Evolutionary conservation across 2,113 vertebrate genomes (phyloP).

Genomic region (Struthidea cinerea): DNA sequence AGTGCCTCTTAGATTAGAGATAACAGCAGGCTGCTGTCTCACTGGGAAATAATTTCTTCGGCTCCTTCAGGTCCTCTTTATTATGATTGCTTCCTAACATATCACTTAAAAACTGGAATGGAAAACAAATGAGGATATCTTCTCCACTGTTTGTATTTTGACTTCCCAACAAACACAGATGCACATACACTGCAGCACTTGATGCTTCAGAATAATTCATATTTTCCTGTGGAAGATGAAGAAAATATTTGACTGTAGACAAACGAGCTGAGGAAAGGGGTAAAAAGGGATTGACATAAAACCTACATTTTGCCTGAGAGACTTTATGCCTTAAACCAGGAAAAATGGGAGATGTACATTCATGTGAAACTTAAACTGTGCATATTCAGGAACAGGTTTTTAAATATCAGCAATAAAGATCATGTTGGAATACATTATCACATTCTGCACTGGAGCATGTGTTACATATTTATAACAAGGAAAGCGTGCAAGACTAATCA

Average conservation of each 20-base stretch:
- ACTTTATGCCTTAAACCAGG: background rate
- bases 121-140: constrained; percentile 48
- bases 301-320: background rate
- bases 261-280: background rate
- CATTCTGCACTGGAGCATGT: constrained; percentile 57
- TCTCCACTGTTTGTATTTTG: constrained; percentile 35
- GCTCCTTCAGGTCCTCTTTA: constrained; percentile 23
- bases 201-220: background rate
- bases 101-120: constrained; percentile 25
- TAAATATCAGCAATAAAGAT: constrained; percentile 73
- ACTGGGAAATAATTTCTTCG: constrained; percentile 53
- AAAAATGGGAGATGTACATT: background rate
- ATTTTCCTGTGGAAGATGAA: background rate
- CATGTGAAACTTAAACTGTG: constrained; percentile 15
- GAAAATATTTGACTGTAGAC: constrained; percentile 27
- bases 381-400: constrained; percentile 66
- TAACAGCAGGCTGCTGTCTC: constrained; percentile 36
- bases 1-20: constrained; percentile 7
- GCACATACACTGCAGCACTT: background rate
- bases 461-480: constrained; percentile 60
- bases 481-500: constrained; percentile 41
- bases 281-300: background rate
- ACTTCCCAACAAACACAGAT: constrained; percentile 25
- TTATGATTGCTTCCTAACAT: constrained; percentile 55
- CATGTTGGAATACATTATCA: constrained; percentile 70